These are phyloP conservation scores for Amphipyra berbera DNA, from an alignment of 2,888 invertebrate genomes.

Conservation along the genomic window DNA sequence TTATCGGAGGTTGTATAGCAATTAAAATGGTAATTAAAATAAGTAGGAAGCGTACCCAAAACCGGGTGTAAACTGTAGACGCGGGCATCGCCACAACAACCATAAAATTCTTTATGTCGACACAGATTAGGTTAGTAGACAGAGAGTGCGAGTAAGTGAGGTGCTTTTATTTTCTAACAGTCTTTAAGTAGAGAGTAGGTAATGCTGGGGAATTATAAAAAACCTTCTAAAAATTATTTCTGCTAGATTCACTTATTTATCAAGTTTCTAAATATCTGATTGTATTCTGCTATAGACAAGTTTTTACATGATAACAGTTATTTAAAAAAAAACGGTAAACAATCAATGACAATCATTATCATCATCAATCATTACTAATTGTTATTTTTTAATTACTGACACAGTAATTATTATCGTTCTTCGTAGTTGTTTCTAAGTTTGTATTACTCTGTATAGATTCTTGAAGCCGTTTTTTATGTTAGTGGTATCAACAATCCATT, in stretches of 20 bases:
- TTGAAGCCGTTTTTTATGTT: constrained; percentile 42
- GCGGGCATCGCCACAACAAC: constrained; percentile 73
- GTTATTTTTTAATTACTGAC: no score
- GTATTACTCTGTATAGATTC: constrained; percentile 33
- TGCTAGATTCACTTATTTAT: no score
- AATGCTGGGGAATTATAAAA: not conserved
- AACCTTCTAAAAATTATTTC: no score
- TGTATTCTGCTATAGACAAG: no score
- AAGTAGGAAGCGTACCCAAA: constrained; percentile 82
- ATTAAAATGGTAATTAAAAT: constrained; percentile 86
- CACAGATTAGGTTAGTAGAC: constrained; percentile 67
- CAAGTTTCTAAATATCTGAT: no score
- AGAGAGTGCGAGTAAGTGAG: constrained; percentile 56
- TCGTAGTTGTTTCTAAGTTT: not conserved
- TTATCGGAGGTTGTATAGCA: constrained; percentile 78
- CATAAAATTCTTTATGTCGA: constrained; percentile 80
- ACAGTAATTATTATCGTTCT: no score
- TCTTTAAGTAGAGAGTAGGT: no score
- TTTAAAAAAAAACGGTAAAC: no score
- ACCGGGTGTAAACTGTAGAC: constrained; percentile 79
- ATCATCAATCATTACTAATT: no score
- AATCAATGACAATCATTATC: no score
- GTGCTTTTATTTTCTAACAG: not conserved
- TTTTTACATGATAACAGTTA: no score
- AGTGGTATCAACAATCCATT: constrained; percentile 43